Conservation (phyloP, 2,888 invertebrate genomes). For the Orthosia gracilis region DNA sequence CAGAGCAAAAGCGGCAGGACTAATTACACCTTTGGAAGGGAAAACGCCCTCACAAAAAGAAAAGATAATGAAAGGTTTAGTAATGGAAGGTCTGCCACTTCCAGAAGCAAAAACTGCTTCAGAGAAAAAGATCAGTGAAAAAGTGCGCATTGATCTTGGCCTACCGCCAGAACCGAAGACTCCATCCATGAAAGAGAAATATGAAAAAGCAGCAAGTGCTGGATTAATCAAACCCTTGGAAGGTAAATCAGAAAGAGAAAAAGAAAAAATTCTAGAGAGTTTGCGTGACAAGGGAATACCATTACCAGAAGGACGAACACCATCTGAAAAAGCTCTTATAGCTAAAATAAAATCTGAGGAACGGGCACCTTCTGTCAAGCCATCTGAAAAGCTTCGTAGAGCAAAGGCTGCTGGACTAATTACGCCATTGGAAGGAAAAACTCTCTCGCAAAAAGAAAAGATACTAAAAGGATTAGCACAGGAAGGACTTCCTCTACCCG, state of each 20-base stretch:
- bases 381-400: conserved; percentile 65
- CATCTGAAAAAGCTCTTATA: conserved; percentile 21
- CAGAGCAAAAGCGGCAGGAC: not conserved
- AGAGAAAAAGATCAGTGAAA: conserved; percentile 5
- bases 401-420: conserved; percentile 68
- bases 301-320: conserved; percentile 22
- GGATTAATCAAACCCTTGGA: conserved; percentile 7
- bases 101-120: conserved; percentile 24
- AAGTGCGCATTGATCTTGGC: conserved; percentile 16
- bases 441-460: conserved; percentile 21
- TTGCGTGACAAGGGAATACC: conserved; percentile 9
- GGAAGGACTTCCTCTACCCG: conserved; percentile 69
- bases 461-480: conserved; percentile 55
- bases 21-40: conserved; percentile 24
- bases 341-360: not conserved
- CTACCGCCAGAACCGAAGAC: conserved; percentile 22
- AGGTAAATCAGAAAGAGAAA: conserved; percentile 9
- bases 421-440: conserved; percentile 57
- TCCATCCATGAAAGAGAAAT: conserved; percentile 17
- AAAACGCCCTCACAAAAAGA: conserved; percentile 20
- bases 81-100: conserved; percentile 15
- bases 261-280: conserved; percentile 12
- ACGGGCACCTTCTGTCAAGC: conserved; percentile 2
- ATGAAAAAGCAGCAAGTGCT: conserved; percentile 2
- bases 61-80: conserved; percentile 7